These are phyloP conservation scores for Lasiurus borealis DNA, from an alignment of 2,113 vertebrate species.

Conservation along the genomic window DNA sequence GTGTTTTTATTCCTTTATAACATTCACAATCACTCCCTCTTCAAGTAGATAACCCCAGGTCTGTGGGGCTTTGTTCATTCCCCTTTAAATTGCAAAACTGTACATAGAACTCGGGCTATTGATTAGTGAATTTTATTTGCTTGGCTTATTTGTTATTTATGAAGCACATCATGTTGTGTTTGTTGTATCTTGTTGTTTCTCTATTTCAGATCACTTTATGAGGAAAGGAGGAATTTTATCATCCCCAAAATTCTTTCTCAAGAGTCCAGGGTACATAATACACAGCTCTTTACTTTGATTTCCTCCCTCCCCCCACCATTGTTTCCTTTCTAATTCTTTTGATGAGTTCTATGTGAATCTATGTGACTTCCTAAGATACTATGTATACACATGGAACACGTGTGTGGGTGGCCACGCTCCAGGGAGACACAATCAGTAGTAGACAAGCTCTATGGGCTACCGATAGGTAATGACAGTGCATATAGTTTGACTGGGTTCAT, in stretches of 20 bases:
- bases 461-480: neutral
- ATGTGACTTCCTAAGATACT: neutral
- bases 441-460: neutral
- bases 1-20: neutral
- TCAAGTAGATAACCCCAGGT: neutral
- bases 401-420: neutral
- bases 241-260: neutral
- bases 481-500: neutral
- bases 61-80: neutral
- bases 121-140: neutral
- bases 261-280: neutral
- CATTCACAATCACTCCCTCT: neutral
- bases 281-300: neutral
- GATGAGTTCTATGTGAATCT: neutral
- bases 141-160: neutral
- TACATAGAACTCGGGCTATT: neutral
- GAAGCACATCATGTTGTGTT: neutral
- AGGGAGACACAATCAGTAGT: neutral
- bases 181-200: neutral
- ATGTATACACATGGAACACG: neutral
- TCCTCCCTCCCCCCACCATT: neutral
- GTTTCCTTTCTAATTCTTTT: constrained; percentile 5
- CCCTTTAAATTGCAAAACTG: neutral
- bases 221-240: neutral
- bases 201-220: neutral